Evolutionary conservation across 2,113 vertebrate genomes (phyloP), one percentile per base, ranked within the genome.

Genomic region (Bothrops jararaca): DNA sequence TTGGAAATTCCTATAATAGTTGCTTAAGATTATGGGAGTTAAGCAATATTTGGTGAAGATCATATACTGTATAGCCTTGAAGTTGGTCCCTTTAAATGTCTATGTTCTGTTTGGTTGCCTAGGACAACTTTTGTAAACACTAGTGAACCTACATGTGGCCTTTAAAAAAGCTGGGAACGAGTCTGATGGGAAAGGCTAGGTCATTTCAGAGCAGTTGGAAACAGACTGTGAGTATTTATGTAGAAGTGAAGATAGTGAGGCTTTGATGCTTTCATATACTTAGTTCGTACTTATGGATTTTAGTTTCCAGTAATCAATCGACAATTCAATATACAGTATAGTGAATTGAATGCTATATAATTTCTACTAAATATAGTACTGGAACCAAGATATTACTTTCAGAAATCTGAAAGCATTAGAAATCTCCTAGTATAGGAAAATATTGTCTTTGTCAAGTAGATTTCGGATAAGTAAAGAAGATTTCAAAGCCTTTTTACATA

Each of bases 51-150:
- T 85, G 29, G 86, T 94, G 80, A 56, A 74, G 64, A 18, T 0
- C 64, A 45, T 90, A 86, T 53, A 87, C n/a, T 92, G 64, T 86
- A 85, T 58, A 69, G 89, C 13, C 6, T 90, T 89, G 89, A 80
- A 50, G 48, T 93, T 86, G 34, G 90, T 39, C 60, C 74, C 90
- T 95, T 95, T 92, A 95, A 93, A 95, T 90, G 52, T 18, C 60
- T 91, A 29, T 89, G 50, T 29, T 95, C 95, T 92, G 91, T 96
- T 92, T 93, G 86, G 91, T 95, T 96, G 94, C 92, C 94, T 50
- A 15, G 93, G 89, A 91, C 86, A 95, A 94, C 88, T n/a, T 23
- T 69, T 60, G 93, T 91, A 95, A 95, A 96, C 91, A 94, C 56
- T 91, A 91, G 56, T 60, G 90, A 91, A 94, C 93, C 53, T 94